Base-by-base conservation (phyloP, 53 echinoderm and acorn worm genomes). In the Arbacia lixula region DNA sequence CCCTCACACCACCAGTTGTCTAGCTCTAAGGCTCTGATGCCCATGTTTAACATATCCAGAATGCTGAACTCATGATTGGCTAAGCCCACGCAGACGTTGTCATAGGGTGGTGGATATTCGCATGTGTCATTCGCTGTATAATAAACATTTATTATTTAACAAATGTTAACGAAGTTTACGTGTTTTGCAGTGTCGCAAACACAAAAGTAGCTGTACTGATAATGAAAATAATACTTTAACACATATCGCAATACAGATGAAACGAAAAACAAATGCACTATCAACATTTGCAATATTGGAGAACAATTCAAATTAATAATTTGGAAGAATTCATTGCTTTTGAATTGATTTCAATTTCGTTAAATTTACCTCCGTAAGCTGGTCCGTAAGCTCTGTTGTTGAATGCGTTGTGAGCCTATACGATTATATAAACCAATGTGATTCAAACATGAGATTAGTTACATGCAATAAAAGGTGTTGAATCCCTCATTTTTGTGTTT, bases 61-160 rank as follows among this genome's bases (percentile, higher is more conserved):
- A 94, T 51, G 33, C 86, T 77, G 46, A 94, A 88, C 51, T 91
- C 94, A 27, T 94, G 94, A 68, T 94, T 94, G 83, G 94, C 94
- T 22, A 86, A 61, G 32, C 78, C 68, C 31, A 86, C 16, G 40
- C 94, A 94, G 17, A 67, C 77, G 20, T 64, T 64, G 12, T 62
- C 53, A 66, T 93, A 86, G 12, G 92, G 90, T 2, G 94, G 94
- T 3, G 91, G 94, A 91, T 91, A 94, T 11, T 64, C 41, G 40
- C 77, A 77, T 26, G 77, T 77, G 56, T 77, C 77, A 58, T 77
- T 77, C 11, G 77, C 77, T 77, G 33, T 5, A 64, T n/a, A n/a
- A n/a, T n/a, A n/a, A n/a, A n/a, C n/a, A n/a, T n/a, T n/a, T n/a
- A n/a, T n/a, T n/a, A n/a, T n/a, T n/a, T n/a, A n/a, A n/a, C n/a